These are phyloP conservation scores for Archips xylosteana DNA, from an alignment of 2,888 invertebrate genomes.

Conservation along the genomic window DNA sequence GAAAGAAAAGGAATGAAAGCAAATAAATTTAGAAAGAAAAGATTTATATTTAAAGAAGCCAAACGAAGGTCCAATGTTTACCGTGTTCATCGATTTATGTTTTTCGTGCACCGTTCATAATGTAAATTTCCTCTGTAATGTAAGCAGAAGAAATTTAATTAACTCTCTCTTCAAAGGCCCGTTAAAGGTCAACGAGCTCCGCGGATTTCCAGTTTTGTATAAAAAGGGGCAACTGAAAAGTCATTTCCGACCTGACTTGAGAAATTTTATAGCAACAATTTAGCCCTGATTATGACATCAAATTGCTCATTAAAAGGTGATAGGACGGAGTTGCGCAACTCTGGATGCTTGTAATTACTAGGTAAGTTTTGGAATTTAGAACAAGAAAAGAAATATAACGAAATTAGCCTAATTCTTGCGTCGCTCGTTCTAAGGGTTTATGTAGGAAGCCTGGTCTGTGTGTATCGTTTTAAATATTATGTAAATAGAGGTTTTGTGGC, in stretches of 20 bases:
- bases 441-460: slow-evolving; percentile 46
- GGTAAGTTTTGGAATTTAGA: slow-evolving; percentile 14
- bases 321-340: slow-evolving; percentile 45
- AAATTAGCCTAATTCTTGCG: slow-evolving; percentile 11
- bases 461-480: slow-evolving; percentile 64
- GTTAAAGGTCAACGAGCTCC: slow-evolving; percentile 69
- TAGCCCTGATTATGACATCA: slow-evolving; percentile 66
- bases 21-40: neutral
- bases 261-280: slow-evolving; percentile 64
- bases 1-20: neutral
- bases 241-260: slow-evolving; percentile 64
- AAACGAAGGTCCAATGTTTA: slow-evolving; percentile 17
- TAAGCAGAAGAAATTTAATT: slow-evolving; percentile 79
- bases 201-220: slow-evolving; percentile 66
- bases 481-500: slow-evolving; percentile 64
- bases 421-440: slow-evolving; percentile 27
- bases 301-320: slow-evolving; percentile 68
- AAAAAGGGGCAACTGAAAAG: slow-evolving; percentile 70
- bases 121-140: slow-evolving; percentile 74
- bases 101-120: slow-evolving; percentile 58
- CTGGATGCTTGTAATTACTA: slow-evolving; percentile 24
- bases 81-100: slow-evolving; percentile 52
- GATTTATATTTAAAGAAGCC: neutral
- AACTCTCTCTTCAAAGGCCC: slow-evolving; percentile 74
- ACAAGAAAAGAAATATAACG: slow-evolving; percentile 13